Percentiles rank a stretch among this genome's conserved stretches.
Conservation (phyloP, 1,140 invertebrate species). For the Lepidostoma basale region DNA sequence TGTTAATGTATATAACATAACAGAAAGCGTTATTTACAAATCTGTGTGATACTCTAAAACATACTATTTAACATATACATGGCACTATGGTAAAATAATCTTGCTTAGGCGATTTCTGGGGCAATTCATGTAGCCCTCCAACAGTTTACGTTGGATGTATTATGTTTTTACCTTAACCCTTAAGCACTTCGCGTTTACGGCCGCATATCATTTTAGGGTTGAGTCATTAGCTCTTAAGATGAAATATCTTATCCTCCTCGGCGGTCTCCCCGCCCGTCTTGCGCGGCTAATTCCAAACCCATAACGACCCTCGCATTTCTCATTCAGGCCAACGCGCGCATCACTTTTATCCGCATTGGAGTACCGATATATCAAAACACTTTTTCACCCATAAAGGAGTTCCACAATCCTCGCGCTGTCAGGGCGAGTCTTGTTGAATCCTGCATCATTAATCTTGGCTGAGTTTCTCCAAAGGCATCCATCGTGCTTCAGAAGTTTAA, state of each 20-base stretch:
- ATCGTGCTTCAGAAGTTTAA: constrained; percentile 22
- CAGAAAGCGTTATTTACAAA: too few relatives aligned
- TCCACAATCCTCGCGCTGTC: constrained; percentile 31
- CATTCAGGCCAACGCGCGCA: background rate
- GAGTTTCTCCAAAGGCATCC: constrained; percentile 33
- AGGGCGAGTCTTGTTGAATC: constrained; percentile 28
- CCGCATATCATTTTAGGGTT: background rate
- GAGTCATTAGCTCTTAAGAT: background rate
- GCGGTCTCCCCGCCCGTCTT: background rate
- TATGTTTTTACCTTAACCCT: too few relatives aligned
- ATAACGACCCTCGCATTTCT: constrained; percentile 9
- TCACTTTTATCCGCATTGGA: constrained; percentile 29
- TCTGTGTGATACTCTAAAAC: too few relatives aligned
- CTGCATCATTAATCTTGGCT: constrained; percentile 40
- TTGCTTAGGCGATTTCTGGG: background rate
- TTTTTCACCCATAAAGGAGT: constrained; percentile 25
- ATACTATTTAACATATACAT: background rate
- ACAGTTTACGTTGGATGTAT: too few relatives aligned
- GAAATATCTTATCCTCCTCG: too few relatives aligned
- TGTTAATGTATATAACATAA: too few relatives aligned
- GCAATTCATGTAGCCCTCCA: background rate
- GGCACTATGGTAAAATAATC: background rate
- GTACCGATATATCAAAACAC: constrained; percentile 28
- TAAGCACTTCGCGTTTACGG: too few relatives aligned
- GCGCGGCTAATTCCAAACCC: background rate